Evolutionary conservation across 2,113 vertebrate genomes (phyloP).

Genomic region (Xyrauchen texanus): DNA sequence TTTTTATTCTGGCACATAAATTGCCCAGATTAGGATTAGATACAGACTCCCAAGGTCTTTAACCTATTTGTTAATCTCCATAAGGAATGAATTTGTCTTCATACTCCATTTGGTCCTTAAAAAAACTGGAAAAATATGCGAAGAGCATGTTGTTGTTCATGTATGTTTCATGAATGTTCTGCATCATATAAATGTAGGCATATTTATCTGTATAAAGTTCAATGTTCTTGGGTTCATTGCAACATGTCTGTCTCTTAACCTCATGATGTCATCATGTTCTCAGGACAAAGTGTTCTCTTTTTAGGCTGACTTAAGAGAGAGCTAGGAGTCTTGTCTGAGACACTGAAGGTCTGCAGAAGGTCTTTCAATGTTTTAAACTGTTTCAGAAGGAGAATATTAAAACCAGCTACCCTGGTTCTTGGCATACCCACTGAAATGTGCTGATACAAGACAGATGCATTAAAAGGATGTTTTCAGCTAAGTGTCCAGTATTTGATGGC

Average conservation of each 20-base stretch:
- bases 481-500: slow-evolving; percentile 24
- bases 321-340: not conserved
- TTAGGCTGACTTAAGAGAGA: not conserved
- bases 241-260: not conserved
- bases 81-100: slow-evolving; percentile 22
- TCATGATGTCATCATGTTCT: slow-evolving; percentile 16
- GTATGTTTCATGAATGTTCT: not conserved
- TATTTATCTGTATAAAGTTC: not conserved
- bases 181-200: not conserved
- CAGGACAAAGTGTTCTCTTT: not conserved
- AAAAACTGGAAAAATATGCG: not conserved
- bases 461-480: slow-evolving; percentile 47
- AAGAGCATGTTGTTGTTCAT: not conserved
- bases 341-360: slow-evolving; percentile 38
- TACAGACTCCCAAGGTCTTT: not conserved
- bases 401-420: slow-evolving; percentile 37
- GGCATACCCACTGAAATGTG: slow-evolving; percentile 18
- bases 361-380: slow-evolving; percentile 47
- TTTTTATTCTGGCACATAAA: not conserved
- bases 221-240: not conserved
- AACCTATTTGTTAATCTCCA: not conserved
- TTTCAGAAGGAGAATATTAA: slow-evolving; percentile 57
- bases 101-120: slow-evolving; percentile 12
- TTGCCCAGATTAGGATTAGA: not conserved
- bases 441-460: slow-evolving; percentile 39